Conservation (phyloP, 2,888 invertebrate species). For the Hetaerina titia region DNA sequence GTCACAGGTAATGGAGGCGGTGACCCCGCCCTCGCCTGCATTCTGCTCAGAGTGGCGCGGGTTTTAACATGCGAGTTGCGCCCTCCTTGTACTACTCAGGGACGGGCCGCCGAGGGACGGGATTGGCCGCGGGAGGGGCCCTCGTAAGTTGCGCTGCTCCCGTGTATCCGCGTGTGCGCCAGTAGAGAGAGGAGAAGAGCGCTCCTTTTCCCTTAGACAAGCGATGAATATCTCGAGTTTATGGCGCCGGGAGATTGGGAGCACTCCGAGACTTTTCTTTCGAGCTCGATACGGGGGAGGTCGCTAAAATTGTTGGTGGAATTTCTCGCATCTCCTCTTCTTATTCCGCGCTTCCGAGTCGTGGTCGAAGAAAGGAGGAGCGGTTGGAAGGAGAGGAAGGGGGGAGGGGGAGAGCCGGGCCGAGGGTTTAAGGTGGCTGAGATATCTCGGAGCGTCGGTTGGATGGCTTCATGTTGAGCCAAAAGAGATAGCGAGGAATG, state of each 20-base stretch:
- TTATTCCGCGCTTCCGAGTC: not conserved
- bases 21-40: not conserved
- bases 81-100: not conserved
- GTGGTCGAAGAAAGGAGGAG: not conserved
- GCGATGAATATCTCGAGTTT: slow-evolving; percentile 65
- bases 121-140: not conserved
- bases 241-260: slow-evolving; percentile 52
- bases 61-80: not conserved
- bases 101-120: not conserved
- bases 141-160: not conserved
- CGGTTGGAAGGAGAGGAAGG: not conserved
- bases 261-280: slow-evolving; percentile 17
- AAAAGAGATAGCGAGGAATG: not conserved
- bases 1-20: slow-evolving; percentile 47
- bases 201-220: slow-evolving; percentile 45
- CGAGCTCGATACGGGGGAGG: not conserved
- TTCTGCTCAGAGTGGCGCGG: not conserved
- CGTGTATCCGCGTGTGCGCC: not conserved
- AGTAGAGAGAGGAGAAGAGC: not conserved
- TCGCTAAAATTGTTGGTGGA: slow-evolving; percentile 27
- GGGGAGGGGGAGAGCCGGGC: not conserved
- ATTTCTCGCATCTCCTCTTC: slow-evolving; percentile 1
- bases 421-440: not conserved
- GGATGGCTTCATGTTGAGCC: slow-evolving; percentile 5
- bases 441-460: not conserved